Evolutionary conservation across 2,113 vertebrate genomes (phyloP).

Genomic region (Porphyrio hochstetteri): DNA sequence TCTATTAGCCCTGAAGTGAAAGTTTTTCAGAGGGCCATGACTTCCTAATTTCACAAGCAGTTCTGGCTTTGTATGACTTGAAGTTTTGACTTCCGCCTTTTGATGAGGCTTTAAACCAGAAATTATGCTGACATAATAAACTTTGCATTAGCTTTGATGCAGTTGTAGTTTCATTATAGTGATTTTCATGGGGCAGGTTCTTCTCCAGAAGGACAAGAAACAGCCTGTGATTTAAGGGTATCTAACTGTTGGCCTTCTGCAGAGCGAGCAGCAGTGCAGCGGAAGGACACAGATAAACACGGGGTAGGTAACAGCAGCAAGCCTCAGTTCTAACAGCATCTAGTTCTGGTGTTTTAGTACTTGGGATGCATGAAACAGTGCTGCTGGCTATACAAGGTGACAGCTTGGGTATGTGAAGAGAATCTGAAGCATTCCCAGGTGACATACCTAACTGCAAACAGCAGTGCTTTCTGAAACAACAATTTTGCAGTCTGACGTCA

Average conservation of each 20-base stretch:
- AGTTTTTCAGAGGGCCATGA: background rate
- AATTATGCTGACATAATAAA: background rate
- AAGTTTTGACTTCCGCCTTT: background rate
- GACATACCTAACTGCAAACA: background rate
- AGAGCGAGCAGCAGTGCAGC: background rate
- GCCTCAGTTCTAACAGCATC: background rate
- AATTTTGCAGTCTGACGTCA: background rate
- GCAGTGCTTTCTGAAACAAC: background rate
- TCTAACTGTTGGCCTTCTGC: background rate
- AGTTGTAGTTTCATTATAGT: no score
- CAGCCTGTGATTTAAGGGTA: background rate
- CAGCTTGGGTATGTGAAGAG: background rate
- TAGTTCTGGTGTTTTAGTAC: background rate
- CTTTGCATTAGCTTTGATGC: no score
- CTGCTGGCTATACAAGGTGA: background rate
- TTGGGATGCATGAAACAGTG: background rate
- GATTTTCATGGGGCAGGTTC: background rate
- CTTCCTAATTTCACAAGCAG: background rate
- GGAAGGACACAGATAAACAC: background rate
- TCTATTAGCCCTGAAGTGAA: background rate
- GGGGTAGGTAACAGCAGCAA: rapidly evolving
- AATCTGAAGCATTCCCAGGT: background rate
- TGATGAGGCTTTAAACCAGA: background rate
- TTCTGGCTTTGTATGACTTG: background rate
- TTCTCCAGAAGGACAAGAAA: background rate